Base-by-base conservation (phyloP, 2,888 invertebrate species). In the Caenorhabditis panamensis region DNA sequence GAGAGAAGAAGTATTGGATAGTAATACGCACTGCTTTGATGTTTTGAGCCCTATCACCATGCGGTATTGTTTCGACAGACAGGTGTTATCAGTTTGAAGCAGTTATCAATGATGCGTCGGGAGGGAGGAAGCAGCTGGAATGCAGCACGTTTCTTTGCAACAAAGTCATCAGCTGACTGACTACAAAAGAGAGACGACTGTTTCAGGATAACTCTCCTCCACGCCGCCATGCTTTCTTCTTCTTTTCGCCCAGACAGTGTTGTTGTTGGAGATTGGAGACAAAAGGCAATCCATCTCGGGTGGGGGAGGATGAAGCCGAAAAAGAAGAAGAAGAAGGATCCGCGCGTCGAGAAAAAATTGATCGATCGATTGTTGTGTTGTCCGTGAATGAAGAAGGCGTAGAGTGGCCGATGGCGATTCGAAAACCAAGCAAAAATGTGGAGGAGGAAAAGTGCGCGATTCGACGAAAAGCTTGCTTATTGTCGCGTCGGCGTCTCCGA, bases 391-490 rank as follows among this genome's bases (percentile, higher is more conserved):
- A 62, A 54, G 56, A 56, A 58, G 49, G 62, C 58, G 51, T 58
- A 28, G 54, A 73, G 64, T 68, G 73, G 58, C 68, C 73, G 73
- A 73, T 73, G 73, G 79, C 73, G 79, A 73, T 79, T 79, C 72
- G 79, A 79, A 79, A 73, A 73, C 72, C 64, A 73, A 68, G 67
- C 66, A 72, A 67, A 67, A 71, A 69, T 64, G 78, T 61, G 71
- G 71, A 63, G 69, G 62, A 58, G 68, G 73, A 63, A 73, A 63
- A 72, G 73, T 72, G 61, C 73, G 68, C 68, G 69, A 79, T 64
- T 68, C 62, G 68, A 72, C 64, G 68, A 79, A 75, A 75, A 75
- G 75, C 75, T 75, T 75, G 75, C 75, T 75, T 75, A 75, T 75
- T 75, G 75, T 66, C 72, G 41, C 62, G 53, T 67, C 66, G 61